phyloP scores from a whole-genome alignment of 2,797 vertebrate species.

The Okamejei kenojei region DNA sequence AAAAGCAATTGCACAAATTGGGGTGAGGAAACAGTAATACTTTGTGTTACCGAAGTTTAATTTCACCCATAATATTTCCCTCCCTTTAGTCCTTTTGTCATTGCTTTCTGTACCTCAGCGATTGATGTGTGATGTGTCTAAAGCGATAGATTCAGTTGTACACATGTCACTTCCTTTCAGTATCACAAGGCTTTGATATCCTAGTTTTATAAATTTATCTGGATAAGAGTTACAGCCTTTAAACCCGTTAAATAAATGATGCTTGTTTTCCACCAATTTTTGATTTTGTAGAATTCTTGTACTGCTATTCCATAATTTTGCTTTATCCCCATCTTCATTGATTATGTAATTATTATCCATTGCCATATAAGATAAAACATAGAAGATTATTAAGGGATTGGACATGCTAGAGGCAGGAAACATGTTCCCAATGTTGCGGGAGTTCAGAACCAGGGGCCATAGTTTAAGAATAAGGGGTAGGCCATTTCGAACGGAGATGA shows the following conservation, averaged over 20 bases:
- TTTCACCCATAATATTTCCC: not conserved
- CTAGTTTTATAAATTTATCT: not conserved
- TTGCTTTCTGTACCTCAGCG: not conserved
- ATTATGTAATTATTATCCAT: constrained; percentile 18
- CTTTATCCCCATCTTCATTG: constrained; percentile 8
- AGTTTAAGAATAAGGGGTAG: too few relatives aligned
- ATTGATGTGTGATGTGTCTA: not conserved
- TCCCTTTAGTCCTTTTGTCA: not conserved
- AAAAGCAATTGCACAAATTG: not conserved
- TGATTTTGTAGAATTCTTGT: not conserved
- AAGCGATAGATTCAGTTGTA: not conserved
- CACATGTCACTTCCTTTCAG: not conserved
- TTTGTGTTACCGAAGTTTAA: not conserved
- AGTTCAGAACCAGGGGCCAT: too few relatives aligned
- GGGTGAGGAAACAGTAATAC: not conserved
- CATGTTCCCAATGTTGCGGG: too few relatives aligned
- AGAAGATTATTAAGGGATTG: too few relatives aligned
- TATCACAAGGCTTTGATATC: not conserved
- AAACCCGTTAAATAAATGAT: not conserved
- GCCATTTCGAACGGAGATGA: too few relatives aligned
- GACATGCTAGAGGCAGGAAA: too few relatives aligned
- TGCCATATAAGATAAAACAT: too few relatives aligned
- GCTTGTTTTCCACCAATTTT: not conserved
- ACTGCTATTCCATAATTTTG: not conserved
- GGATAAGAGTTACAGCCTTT: not conserved